These are phyloP conservation scores for Drosophila ohnishii DNA, from an alignment of 1,140 invertebrate species.

Conservation along the genomic window DNA sequence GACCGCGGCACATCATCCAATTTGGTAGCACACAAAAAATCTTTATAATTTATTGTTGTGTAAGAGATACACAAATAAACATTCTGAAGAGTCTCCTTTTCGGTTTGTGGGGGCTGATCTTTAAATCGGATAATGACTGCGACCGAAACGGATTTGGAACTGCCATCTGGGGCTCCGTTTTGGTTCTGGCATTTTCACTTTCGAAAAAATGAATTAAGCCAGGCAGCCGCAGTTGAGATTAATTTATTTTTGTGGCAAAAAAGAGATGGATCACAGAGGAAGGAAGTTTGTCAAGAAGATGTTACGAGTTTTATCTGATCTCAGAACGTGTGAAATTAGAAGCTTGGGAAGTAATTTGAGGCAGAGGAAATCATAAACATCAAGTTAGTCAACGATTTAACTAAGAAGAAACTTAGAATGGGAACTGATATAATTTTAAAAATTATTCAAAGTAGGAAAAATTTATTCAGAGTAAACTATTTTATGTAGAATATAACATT, in stretches of 20 bases:
- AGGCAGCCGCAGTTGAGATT: slow-evolving; percentile 9
- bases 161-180: slow-evolving; percentile 36
- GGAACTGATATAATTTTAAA: background rate
- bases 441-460: background rate
- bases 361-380: background rate
- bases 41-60: slow-evolving; percentile 48
- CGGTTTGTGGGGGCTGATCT: slow-evolving; percentile 50
- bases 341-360: slow-evolving; percentile 7
- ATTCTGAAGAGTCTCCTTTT: slow-evolving; percentile 62
- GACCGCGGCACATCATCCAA: slow-evolving; percentile 49
- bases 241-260: slow-evolving; percentile 11
- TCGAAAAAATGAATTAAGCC: slow-evolving; percentile 36
- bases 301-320: slow-evolving; percentile 33
- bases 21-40: slow-evolving; percentile 47
- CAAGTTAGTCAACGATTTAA: background rate
- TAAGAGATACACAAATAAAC: slow-evolving; percentile 76
- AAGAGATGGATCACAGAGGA: slow-evolving; percentile 19
- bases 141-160: slow-evolving; percentile 41
- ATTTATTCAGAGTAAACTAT: background rate
- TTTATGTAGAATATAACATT: too few relatives aligned
- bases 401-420: background rate
- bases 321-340: slow-evolving; percentile 3
- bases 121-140: slow-evolving; percentile 54
- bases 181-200: slow-evolving; percentile 46
- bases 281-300: slow-evolving; percentile 31